Conservation (phyloP, 2,797 vertebrate species). For the Melanotaenia trifasciata region DNA sequence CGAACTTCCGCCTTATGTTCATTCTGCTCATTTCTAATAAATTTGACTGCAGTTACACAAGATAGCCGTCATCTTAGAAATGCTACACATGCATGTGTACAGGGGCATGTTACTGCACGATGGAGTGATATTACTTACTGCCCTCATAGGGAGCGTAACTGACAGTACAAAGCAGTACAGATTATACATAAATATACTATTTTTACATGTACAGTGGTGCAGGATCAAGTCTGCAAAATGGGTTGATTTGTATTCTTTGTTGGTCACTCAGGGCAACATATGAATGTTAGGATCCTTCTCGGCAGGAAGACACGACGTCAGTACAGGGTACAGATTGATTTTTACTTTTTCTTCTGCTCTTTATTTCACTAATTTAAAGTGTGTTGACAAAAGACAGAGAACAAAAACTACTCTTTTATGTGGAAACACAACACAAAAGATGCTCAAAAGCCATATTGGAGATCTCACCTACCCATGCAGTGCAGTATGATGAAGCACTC, state of each 20-base stretch:
- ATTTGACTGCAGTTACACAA: conserved; percentile 15
- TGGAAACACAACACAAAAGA: conserved; percentile 1
- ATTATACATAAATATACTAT: conserved; percentile 18
- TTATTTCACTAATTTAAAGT: conserved; percentile 12
- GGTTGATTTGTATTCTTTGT: conserved; percentile 29
- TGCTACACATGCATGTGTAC: conserved; percentile 11
- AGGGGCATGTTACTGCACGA: conserved; percentile 20
- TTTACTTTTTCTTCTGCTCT: neutral
- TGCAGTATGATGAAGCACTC: conserved; percentile 3
- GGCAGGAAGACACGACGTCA: conserved; percentile 15
- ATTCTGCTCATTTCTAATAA: conserved; percentile 23
- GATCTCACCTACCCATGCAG: neutral
- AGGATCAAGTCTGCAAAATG: conserved; percentile 23
- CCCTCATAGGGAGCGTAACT: conserved; percentile 51
- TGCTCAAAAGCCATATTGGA: conserved; percentile 46
- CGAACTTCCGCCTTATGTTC: conserved; percentile 28
- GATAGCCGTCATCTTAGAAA: conserved; percentile 3
- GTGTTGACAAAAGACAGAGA: neutral
- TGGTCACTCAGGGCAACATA: conserved; percentile 70
- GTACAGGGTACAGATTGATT: conserved; percentile 21
- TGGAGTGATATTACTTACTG: conserved; percentile 33
- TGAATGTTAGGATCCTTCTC: conserved; percentile 33
- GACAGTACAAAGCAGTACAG: conserved; percentile 34
- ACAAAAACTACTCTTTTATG: neutral
- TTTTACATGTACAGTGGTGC: conserved; percentile 46